A percentile compares a stretch with the other conserved stretches of the same genome.
Evolutionary conservation across 1,140 invertebrate genomes (phyloP).

Genomic region (Planococcus citri): DNA sequence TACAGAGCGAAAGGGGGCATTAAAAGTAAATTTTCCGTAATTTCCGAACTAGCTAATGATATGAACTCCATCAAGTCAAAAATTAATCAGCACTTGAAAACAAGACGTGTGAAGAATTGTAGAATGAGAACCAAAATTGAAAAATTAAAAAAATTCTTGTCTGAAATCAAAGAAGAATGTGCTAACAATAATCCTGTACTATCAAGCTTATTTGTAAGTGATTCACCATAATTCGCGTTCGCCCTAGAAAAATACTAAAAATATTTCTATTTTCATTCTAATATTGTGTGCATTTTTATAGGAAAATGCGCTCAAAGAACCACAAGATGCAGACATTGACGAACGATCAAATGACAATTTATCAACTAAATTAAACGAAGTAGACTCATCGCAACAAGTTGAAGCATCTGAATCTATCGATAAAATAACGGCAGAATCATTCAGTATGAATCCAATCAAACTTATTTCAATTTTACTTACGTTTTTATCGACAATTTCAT

Average conservation of each 20-base stretch:
- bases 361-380: too few species aligned
- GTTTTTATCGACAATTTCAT: neutral
- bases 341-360: neutral
- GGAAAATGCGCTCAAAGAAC: neutral
- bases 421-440: neutral
- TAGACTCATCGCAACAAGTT: neutral
- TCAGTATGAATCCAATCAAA: too few species aligned
- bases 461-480: too few species aligned
- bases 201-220: neutral
- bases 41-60: neutral
- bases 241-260: neutral
- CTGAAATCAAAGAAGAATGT: neutral
- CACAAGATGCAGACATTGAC: neutral
- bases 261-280: neutral
- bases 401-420: neutral
- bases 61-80: neutral
- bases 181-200: neutral
- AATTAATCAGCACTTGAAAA: neutral
- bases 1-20: too few species aligned
- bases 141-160: neutral
- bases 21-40: neutral
- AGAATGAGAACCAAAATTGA: neutral
- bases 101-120: neutral
- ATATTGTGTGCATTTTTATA: neutral
- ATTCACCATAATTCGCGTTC: neutral